Evolutionary conservation across 2,888 invertebrate genomes (phyloP).

Genomic region (Luperina nickerlii): DNA sequence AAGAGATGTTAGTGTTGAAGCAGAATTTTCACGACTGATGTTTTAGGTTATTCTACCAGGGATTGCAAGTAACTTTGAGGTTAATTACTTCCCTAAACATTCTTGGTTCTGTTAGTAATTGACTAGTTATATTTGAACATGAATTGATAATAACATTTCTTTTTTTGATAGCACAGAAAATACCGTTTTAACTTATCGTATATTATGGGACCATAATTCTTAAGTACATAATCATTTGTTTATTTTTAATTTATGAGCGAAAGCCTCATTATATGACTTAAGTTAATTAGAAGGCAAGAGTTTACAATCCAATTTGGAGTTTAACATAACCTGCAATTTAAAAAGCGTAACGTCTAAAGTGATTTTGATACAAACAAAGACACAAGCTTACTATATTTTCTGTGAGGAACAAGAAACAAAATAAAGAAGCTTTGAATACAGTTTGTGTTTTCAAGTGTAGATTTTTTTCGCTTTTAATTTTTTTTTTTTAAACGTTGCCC

Average conservation of each 20-base stretch:
- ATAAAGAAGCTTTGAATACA: background rate
- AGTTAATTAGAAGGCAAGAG: constrained; percentile 46
- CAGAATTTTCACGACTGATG: background rate
- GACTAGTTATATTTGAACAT: background rate
- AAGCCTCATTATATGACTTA: constrained; percentile 36
- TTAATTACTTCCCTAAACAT: no score
- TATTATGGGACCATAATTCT: background rate
- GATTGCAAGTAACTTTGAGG: no score
- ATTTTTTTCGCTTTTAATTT: background rate
- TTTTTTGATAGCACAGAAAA: background rate
- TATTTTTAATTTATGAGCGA: constrained; percentile 36
- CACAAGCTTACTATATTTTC: background rate
- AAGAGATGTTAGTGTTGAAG: no score
- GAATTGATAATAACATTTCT: background rate
- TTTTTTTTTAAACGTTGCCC: no score
- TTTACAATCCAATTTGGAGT: constrained; percentile 32
- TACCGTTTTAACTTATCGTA: no score
- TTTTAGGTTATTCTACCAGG: background rate
- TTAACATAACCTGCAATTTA: constrained; percentile 44
- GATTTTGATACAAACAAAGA: background rate
- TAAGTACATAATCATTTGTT: background rate
- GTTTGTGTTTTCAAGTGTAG: background rate
- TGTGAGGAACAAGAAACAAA: no score
- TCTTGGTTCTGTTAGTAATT: background rate
- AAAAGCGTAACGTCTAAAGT: constrained; percentile 51